phyloP scores from a whole-genome alignment of 1,140 invertebrate genomes.

The Catajapyx aquilonaris region DNA sequence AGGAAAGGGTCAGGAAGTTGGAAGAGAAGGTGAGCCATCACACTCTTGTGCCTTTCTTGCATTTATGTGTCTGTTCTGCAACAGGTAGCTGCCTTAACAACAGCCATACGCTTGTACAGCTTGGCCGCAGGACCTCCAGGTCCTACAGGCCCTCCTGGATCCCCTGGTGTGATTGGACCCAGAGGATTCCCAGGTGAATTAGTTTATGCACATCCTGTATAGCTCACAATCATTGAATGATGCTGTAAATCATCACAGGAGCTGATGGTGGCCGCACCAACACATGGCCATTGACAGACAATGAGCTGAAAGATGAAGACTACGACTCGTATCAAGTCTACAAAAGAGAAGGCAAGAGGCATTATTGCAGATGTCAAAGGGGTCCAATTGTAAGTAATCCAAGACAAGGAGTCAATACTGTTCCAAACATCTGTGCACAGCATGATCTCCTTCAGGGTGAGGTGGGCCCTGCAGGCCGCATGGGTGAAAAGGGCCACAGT shows the following conservation, averaged over 20 bases:
- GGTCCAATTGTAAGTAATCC: conserved; percentile 6
- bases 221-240: background rate
- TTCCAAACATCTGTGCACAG: conserved; percentile 5
- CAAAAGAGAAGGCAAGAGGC: background rate
- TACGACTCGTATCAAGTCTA: background rate
- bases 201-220: background rate
- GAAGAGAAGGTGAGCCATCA: conserved; percentile 23
- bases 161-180: conserved; percentile 19
- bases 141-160: conserved; percentile 22
- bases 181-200: conserved; percentile 20
- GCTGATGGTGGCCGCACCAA: background rate
- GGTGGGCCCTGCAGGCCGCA: conserved; percentile 30
- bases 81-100: conserved; percentile 30
- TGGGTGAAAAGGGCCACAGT: conserved; percentile 30
- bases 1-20: conserved; percentile 29
- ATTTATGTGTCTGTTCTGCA: conserved; percentile 1
- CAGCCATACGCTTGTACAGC: conserved; percentile 30
- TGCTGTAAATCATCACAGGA: background rate
- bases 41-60: background rate
- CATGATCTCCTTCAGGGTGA: conserved; percentile 24
- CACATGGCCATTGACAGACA: background rate
- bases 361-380: conserved; percentile 1
- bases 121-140: conserved; percentile 28
- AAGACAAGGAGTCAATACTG: conserved; percentile 7
- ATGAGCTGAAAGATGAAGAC: background rate